A percentile compares a stretch with the other conserved stretches of the same genome.
These are phyloP conservation scores for Bos taurus DNA, from an alignment of 2,113 vertebrate genomes.

Conservation along the genomic window ARS-UCD2.0 NC_037339.1:31972001-31972500, in stretches of 20 bases:
- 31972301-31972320: neutral
- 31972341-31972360: neutral
- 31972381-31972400: neutral
- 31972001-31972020: neutral
- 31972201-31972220: neutral
- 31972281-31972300: neutral
- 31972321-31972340: neutral
- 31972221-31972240: neutral
- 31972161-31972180: neutral
- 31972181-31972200: neutral
- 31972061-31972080: neutral
- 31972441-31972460: neutral
- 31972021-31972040: neutral
- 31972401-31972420: neutral
- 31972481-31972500: neutral
- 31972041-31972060: neutral
- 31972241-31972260: neutral
- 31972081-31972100: neutral
- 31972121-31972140: neutral
- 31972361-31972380: neutral
- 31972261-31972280: neutral
- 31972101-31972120: neutral
- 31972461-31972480: neutral
- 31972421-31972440: neutral
- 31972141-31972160: neutral